phyloP scores from a whole-genome alignment of 2,113 vertebrate species.

The Neotragus moschatus region DNA sequence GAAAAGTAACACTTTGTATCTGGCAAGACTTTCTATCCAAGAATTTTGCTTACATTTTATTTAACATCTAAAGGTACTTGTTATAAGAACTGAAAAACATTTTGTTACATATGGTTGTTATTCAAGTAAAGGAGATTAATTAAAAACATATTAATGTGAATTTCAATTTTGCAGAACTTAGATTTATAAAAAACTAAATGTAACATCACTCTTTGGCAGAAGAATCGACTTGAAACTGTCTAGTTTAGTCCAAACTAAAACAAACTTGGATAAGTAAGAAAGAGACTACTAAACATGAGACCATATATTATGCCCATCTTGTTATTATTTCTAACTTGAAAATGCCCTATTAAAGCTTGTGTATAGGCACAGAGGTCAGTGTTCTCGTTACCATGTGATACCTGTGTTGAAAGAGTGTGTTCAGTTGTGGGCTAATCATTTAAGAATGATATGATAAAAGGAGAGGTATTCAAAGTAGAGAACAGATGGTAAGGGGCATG shows the following conservation, averaged over 20 bases:
- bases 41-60: neutral
- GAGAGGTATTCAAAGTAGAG: neutral
- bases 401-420: neutral
- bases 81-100: neutral
- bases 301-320: neutral
- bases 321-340: neutral
- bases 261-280: neutral
- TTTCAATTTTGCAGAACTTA: conserved; percentile 1
- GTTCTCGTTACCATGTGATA: neutral
- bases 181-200: neutral
- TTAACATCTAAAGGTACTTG: neutral
- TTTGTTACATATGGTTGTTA: neutral
- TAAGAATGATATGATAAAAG: neutral
- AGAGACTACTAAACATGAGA: neutral
- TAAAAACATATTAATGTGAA: neutral
- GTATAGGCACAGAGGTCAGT: neutral
- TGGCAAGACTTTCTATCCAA: neutral
- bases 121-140: neutral
- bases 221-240: neutral
- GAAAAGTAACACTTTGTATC: neutral
- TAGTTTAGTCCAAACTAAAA: neutral
- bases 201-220: neutral
- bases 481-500: neutral
- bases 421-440: neutral
- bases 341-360: neutral